Percentiles rank a stretch among this genome's conserved stretches.
phyloP scores from a whole-genome alignment of 2,797 vertebrate species.

The Trematocara caparti region DNA sequence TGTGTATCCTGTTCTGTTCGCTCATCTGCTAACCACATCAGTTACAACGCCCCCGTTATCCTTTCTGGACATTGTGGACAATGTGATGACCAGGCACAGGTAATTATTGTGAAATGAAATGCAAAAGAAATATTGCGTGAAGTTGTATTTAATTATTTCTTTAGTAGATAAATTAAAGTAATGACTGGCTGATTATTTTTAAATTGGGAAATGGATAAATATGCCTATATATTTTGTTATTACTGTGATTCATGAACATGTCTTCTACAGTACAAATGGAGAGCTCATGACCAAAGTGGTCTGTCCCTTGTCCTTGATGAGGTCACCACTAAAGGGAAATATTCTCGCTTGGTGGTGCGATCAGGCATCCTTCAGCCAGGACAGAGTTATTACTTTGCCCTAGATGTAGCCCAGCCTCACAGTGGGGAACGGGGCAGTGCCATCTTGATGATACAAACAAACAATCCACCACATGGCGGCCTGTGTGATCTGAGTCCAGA shows the following conservation, averaged over 20 bases:
- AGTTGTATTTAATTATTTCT: not conserved
- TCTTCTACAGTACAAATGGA: constrained; percentile 70
- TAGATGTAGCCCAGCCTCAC: constrained; percentile 61
- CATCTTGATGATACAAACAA: constrained; percentile 54
- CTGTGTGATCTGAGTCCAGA: constrained; percentile 69
- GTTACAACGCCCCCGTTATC: constrained; percentile 32
- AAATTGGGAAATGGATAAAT: not conserved
- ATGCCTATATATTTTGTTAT: not conserved
- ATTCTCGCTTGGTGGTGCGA: constrained; percentile 63
- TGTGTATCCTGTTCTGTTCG: constrained; percentile 71
- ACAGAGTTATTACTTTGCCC: constrained; percentile 69
- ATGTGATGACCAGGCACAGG: constrained; percentile 64
- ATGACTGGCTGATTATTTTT: not conserved
- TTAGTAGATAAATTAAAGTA: not conserved
- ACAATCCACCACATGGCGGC: constrained; percentile 71
- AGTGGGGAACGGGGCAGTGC: constrained; percentile 61
- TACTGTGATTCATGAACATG: not conserved
- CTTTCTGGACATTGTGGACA: constrained; percentile 70
- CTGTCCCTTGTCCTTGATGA: constrained; percentile 58
- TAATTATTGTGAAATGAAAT: constrained; percentile 3
- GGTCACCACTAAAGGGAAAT: constrained; percentile 53
- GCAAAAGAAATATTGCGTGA: not conserved
- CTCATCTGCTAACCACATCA: constrained; percentile 35
- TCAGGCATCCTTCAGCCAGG: constrained; percentile 59
- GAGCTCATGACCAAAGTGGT: constrained; percentile 49